Evolutionary conservation across 1,140 invertebrate species (phyloP), one percentile per base, ranked within the genome.

Genomic region (Rhopalosiphum padi): DNA sequence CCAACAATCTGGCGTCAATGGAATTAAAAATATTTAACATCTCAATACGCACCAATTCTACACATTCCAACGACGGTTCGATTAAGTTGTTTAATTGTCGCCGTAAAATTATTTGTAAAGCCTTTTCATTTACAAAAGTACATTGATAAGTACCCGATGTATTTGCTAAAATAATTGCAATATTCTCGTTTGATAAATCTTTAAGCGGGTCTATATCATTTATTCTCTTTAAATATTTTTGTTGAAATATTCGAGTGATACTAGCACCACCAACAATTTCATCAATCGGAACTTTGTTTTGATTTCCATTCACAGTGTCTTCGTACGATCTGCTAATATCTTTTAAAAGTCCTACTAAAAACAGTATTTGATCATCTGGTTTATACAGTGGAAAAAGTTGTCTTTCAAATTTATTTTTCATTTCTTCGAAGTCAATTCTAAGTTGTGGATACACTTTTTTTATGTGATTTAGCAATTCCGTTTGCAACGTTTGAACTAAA

Each of bases 21-120:
- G 90, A 41, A 46, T 91, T 41, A 43, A 91, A 91, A 46, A 91
- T 91, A 1, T 77, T 77, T 46, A 68, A 37, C 96, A 97, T 96
- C 95, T 97, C 97, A 94, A 97, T 97, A 94, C 97, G 97, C 18
- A 97, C 97, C 48, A 97, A 95, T 94, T 97, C 97, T 25, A 97
- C 96, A 95, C 97, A 97, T 55, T 96, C 95, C 60, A 97, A 94
- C 94, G 96, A 96, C 22, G 97, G 97, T 93, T 97, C 97, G 94
- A 97, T 96, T 51, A 97, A 95, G 35, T 96, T 95, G 23, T 96
- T 95, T 93, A 97, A 97, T 95, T 97, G 97, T 86, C 97, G 95
- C 94, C 97, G 97, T 7, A 97, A 97, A 35, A 97, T 95, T 60
- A 97, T 94, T 95, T 97, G 97, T 95, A 97, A 97, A 2, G 96